A percentile compares a stretch with the other conserved stretches of the same genome.
Conservation (phyloP, 2,797 vertebrate genomes). For the Orestias chungarensis region DNA sequence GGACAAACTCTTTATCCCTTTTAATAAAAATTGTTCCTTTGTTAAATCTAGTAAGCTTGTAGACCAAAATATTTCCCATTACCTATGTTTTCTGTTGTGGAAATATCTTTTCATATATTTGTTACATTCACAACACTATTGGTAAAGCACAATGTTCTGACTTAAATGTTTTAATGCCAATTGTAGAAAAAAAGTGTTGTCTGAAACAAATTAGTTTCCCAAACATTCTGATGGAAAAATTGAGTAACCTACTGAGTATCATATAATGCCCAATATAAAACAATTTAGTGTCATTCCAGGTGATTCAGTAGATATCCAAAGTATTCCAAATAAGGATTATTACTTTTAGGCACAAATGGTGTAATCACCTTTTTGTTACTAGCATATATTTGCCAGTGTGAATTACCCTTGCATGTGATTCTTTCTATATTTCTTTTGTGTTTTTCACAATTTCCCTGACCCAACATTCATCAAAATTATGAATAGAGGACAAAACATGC, state of each 20-base stretch:
- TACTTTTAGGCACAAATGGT: conserved; percentile 44
- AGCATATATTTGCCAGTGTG: conserved; percentile 30
- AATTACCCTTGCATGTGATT: conserved; percentile 37
- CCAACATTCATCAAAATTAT: conserved; percentile 52
- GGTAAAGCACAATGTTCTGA: background rate
- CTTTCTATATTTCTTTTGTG: conserved; percentile 10
- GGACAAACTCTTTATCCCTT: background rate
- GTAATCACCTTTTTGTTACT: conserved; percentile 51
- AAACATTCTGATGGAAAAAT: background rate
- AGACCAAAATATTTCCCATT: background rate
- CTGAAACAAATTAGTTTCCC: background rate
- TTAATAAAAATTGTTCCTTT: background rate
- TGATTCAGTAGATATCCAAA: conserved; percentile 4
- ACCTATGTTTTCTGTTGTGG: background rate
- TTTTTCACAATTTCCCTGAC: conserved; percentile 45
- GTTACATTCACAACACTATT: background rate
- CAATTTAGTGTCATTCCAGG: background rate
- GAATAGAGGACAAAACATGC: conserved; percentile 69
- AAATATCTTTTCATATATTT: background rate
- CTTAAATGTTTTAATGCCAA: background rate
- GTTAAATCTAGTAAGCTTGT: background rate
- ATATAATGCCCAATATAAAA: background rate
- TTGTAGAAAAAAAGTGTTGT: background rate
- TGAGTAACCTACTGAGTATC: background rate
- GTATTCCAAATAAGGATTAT: conserved; percentile 6